Percentiles rank a stretch among this genome's conserved stretches.
These are phyloP conservation scores for Blastomussa wellsi DNA, from an alignment of 92 coral and sea anemone species.

Conservation along the genomic window DNA sequence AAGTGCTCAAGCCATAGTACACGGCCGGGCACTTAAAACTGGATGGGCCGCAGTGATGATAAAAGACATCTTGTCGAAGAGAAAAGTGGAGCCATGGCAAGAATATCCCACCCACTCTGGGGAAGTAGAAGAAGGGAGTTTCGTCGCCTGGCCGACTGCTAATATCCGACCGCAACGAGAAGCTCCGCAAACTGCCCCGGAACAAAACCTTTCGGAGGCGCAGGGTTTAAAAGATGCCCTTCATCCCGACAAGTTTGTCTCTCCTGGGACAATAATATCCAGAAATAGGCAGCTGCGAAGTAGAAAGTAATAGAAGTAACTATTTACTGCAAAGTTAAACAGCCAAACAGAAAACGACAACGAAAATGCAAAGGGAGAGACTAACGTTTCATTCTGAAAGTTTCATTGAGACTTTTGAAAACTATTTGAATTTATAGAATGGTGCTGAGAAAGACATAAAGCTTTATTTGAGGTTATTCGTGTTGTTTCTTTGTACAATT, in stretches of 20 bases:
- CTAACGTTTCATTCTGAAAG: neutral
- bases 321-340: no score
- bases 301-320: neutral
- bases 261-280: slow-evolving; percentile 11
- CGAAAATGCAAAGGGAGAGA: neutral
- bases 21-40: slow-evolving; percentile 30
- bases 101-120: slow-evolving; percentile 55
- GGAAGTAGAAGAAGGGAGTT: slow-evolving; percentile 42
- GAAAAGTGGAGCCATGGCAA: slow-evolving; percentile 33
- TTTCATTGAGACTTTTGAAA: neutral
- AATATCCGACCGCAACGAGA: neutral
- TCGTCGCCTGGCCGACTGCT: slow-evolving; percentile 44
- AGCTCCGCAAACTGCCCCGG: neutral
- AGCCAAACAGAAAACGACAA: no score
- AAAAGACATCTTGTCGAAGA: neutral
- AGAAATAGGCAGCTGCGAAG: slow-evolving; percentile 5
- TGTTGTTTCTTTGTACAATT: neutral
- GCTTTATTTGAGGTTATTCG: neutral
- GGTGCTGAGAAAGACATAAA: neutral
- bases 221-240: slow-evolving; percentile 9
- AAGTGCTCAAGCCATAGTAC: slow-evolving; percentile 3
- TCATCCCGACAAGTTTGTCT: neutral
- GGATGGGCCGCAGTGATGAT: slow-evolving; percentile 52
- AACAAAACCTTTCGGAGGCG: neutral
- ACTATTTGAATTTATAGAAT: neutral